These are phyloP conservation scores for Notospermus geniculatus DNA, from an alignment of 1,140 invertebrate species.

Conservation along the genomic window DNA sequence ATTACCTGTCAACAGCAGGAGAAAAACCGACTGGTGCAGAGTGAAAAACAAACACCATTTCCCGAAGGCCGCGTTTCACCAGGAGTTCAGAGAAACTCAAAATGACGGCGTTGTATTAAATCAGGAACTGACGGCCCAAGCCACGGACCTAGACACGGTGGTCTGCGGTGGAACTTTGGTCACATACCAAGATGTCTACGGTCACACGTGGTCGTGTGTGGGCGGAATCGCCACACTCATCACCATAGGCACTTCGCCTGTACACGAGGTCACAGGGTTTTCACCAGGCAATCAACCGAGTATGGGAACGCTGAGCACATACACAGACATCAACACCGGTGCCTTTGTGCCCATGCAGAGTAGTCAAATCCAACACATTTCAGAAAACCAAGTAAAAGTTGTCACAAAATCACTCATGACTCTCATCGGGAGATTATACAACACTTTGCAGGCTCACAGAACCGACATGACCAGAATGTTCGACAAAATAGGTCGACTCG, in stretches of 20 bases:
- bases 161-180: slow-evolving; percentile 6
- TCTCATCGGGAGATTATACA: slow-evolving; percentile 4
- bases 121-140: slow-evolving; percentile 4
- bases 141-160: slow-evolving; percentile 6
- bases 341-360: slow-evolving; percentile 8
- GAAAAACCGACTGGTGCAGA: slow-evolving; percentile 6
- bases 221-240: slow-evolving; percentile 2
- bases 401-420: slow-evolving; percentile 8
- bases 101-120: slow-evolving; percentile 6
- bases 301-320: not conserved
- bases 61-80: not conserved
- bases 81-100: slow-evolving; percentile 5
- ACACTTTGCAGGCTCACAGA: not conserved
- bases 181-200: slow-evolving; percentile 9
- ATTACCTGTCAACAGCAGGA: slow-evolving; percentile 5
- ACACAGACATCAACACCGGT: slow-evolving; percentile 7
- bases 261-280: not conserved
- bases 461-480: slow-evolving; percentile 9
- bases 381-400: not conserved
- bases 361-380: not conserved
- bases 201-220: slow-evolving; percentile 4
- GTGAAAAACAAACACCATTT: slow-evolving; percentile 9
- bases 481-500: slow-evolving; percentile 8
- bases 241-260: not conserved
- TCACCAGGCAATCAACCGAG: slow-evolving; percentile 4